Base-by-base conservation (phyloP, 2,888 invertebrate genomes). In the Cerceris rybyensis region DNA sequence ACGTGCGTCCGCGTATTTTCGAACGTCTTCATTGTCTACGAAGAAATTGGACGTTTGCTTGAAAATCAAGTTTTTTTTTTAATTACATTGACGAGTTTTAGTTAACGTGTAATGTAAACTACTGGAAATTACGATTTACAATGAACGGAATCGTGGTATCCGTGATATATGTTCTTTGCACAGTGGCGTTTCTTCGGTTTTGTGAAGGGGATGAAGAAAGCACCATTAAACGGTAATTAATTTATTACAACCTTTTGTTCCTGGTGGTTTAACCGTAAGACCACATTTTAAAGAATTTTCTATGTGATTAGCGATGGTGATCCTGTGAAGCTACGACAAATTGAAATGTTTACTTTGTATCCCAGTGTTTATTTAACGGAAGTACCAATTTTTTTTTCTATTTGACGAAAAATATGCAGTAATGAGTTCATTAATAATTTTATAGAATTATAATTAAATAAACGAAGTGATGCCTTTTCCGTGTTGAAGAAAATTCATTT, bases 191-290 rank as follows among this genome's bases (percentile, higher is more conserved):
- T 16, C 63, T 74, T 7, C 28, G 17, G 13, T 64, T 17, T 57
- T 74, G 73, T 41, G 49, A 64, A 16, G 57, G 52, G 7, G 39
- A 5, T 28, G 8, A 54, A 4, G 28, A 28, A 28, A 28, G 28
- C 17, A 46, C 16, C 11, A 16, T 17, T 55, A 55, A 70, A 57
- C 70, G 85, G 84, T 84, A 85, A 85, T 66, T 43, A 52, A 39
- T 50, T 28, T 28, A 4, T 28, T 28, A 28, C 28, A 28, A 1
- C 28, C 28, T 28, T 28, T 28, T n/a, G 50, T 50, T 13, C 13
- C 7, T n/a, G n/a, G n/a, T 50, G 7, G n/a, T 50, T n/a, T n/a
- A 4, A n/a, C 7, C 6, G 5, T n/a, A 50, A n/a, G 2, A 50
- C 8, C 6, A 46, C 1, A 46, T 46, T 46, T 11, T 5, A 46